Conservation (phyloP, 2,888 invertebrate genomes). For the Prenolepis imparis region DNA sequence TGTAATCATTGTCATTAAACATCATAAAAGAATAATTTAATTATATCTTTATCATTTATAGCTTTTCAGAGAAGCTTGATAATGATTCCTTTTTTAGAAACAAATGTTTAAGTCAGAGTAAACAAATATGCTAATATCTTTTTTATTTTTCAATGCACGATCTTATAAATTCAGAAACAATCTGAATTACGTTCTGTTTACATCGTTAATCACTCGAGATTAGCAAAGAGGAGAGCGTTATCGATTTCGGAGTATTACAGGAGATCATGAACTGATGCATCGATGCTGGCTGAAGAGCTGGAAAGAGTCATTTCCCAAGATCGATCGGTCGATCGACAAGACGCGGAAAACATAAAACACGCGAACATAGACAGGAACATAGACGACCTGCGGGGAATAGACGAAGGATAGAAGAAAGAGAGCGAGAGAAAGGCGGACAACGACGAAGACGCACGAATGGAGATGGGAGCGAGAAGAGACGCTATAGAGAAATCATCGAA, state of each 20-base stretch:
- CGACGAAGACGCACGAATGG: constrained; percentile 9
- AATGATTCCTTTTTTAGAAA: neutral
- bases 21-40: neutral
- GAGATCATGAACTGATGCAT: neutral
- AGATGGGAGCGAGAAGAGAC: constrained; percentile 25
- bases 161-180: too few relatives aligned
- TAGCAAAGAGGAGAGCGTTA: neutral
- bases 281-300: neutral
- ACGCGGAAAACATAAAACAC: constrained; percentile 30
- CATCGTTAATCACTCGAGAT: neutral
- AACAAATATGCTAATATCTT: neutral
- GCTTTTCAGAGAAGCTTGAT: neutral
- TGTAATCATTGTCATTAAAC: neutral
- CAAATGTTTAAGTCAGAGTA: neutral
- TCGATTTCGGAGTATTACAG: neutral
- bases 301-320: neutral
- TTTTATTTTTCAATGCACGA: neutral
- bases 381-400: neutral
- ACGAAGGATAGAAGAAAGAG: neutral
- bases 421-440: neutral
- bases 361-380: constrained; percentile 28
- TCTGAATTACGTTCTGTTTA: neutral
- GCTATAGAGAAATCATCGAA: constrained; percentile 45
- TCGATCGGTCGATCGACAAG: neutral
- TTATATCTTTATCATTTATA: neutral